phyloP scores from a whole-genome alignment of 2,113 vertebrate genomes.

The Rhipidura dahli region DNA sequence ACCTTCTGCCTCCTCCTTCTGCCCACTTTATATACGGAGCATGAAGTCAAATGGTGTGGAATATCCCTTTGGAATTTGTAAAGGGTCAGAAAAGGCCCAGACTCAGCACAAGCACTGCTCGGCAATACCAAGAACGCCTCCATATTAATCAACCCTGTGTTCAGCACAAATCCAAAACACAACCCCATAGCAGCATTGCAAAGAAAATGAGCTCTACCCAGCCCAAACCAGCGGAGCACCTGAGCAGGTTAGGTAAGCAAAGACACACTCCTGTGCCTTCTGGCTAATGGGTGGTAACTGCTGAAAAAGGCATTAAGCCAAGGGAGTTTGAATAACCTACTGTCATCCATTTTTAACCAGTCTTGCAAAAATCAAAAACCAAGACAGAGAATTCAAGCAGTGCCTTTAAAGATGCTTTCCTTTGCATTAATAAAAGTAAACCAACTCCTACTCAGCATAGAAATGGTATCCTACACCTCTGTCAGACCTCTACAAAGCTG shows the following conservation, averaged over 20 bases:
- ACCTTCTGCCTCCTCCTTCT: background rate
- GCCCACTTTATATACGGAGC: background rate
- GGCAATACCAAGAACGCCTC: background rate
- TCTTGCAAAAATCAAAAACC: background rate
- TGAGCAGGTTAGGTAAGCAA: background rate
- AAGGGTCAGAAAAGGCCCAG: background rate
- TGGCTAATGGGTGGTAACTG: background rate
- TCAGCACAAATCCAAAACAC: background rate
- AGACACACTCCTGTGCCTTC: background rate
- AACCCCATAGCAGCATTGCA: background rate
- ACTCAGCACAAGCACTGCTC: background rate
- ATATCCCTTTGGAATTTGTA: too few relatives aligned
- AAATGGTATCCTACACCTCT: background rate
- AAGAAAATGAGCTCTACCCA: background rate
- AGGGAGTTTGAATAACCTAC: background rate
- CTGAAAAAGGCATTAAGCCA: background rate
- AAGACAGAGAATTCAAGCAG: background rate
- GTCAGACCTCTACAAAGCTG: background rate
- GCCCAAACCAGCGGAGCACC: background rate
- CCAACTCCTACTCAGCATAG: background rate
- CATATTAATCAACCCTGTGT: background rate
- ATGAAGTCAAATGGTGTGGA: background rate
- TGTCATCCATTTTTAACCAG: background rate
- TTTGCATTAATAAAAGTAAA: background rate
- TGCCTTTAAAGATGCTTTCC: background rate